Conservation (phyloP, 2,888 invertebrate genomes). For the Euclidia mi region DNA sequence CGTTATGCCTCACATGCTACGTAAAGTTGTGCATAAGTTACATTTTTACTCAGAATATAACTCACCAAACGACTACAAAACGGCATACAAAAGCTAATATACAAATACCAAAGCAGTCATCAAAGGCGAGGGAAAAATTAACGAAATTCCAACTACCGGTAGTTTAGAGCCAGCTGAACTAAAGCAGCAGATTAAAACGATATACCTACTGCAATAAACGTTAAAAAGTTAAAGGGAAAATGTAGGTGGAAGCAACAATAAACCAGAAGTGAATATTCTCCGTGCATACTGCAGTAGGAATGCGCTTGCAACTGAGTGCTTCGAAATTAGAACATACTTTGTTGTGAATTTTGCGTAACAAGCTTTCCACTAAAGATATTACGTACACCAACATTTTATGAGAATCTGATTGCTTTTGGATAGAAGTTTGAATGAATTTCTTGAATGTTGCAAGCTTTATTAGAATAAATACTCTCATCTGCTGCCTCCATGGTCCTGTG, state of each 20-base stretch:
- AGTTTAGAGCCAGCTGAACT: constrained; percentile 49
- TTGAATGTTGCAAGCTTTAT: no score
- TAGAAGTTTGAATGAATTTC: neutral
- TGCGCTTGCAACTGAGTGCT: constrained; percentile 66
- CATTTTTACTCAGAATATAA: no score
- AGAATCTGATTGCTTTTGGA: constrained; percentile 26
- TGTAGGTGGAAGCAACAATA: constrained; percentile 57
- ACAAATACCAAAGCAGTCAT: constrained; percentile 23
- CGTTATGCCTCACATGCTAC: no score
- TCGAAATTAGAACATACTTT: constrained; percentile 80
- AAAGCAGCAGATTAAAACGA: constrained; percentile 61
- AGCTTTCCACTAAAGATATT: constrained; percentile 55
- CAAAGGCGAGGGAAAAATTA: constrained; percentile 30
- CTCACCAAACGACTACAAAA: no score
- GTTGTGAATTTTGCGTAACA: constrained; percentile 72
- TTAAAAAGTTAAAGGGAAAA: constrained; percentile 56
- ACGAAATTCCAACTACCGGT: constrained; percentile 37
- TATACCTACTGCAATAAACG: constrained; percentile 62
- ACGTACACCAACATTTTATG: constrained; percentile 28
- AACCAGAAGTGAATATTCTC: constrained; percentile 67
- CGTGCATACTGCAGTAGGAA: constrained; percentile 68
- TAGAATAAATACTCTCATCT: no score
- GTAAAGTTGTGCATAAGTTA: no score
- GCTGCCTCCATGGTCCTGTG: no score
- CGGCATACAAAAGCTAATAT: constrained; percentile 6